Evolutionary conservation across 1,140 invertebrate species (phyloP).

Genomic region (Mylabris phalerata): DNA sequence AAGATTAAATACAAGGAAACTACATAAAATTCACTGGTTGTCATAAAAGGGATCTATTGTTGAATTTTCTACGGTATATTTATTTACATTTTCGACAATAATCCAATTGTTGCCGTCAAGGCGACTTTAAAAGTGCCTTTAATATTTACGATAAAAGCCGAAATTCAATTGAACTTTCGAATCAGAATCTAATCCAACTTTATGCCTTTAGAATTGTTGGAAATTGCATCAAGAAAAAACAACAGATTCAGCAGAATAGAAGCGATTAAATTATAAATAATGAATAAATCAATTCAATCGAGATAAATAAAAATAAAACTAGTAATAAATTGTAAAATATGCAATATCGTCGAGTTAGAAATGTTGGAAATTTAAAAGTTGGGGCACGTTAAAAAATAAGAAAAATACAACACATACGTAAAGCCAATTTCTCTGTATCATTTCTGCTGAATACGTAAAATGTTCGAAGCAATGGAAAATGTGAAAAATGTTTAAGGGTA

Average conservation of each 20-base stretch:
- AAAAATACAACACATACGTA: constrained; percentile 20
- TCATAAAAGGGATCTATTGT: not conserved
- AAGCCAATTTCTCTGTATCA: constrained; percentile 23
- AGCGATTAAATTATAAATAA: too few species aligned
- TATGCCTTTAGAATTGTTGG: not conserved
- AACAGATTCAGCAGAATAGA: not conserved
- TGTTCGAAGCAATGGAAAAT: constrained; percentile 21
- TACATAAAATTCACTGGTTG: too few species aligned
- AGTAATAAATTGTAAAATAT: not conserved
- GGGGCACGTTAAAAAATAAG: constrained; percentile 24
- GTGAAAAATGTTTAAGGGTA: constrained; percentile 24
- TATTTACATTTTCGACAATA: not conserved
- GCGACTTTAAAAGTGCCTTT: not conserved
- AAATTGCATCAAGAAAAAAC: not conserved
- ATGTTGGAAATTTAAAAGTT: constrained; percentile 8
- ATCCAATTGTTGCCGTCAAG: not conserved
- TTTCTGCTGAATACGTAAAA: constrained; percentile 26
- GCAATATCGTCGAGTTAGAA: not conserved
- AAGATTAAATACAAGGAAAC: too few species aligned
- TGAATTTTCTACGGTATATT: not conserved
- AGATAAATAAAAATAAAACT: not conserved
- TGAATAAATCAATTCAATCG: not conserved
- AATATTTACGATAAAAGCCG: not conserved
- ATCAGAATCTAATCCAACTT: not conserved
- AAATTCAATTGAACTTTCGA: not conserved